These are phyloP conservation scores for Diorhabda elongata DNA, from an alignment of 1,140 invertebrate species.

Conservation along the genomic window DNA sequence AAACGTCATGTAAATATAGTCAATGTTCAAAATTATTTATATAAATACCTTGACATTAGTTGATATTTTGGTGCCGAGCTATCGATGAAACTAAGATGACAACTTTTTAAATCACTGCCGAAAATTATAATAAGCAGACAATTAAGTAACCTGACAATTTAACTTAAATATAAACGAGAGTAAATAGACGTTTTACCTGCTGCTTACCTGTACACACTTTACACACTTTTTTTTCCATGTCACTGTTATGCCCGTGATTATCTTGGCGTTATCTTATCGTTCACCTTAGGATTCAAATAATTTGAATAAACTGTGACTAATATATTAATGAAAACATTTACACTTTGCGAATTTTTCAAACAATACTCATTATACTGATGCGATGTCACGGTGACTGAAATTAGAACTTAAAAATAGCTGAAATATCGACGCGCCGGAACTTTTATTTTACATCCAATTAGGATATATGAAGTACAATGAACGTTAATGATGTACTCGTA, in stretches of 20 bases:
- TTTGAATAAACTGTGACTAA: neutral
- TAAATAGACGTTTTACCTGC: neutral
- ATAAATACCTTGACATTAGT: no score
- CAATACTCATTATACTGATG: neutral
- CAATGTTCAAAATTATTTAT: no score
- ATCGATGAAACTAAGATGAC: neutral
- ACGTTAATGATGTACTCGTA: neutral
- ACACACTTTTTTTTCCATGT: neutral
- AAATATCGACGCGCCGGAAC: neutral
- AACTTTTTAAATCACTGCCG: neutral
- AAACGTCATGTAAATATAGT: no score
- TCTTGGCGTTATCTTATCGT: neutral
- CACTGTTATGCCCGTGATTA: neutral
- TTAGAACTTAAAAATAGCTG: constrained; percentile 1
- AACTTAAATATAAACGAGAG: neutral
- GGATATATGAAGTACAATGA: neutral
- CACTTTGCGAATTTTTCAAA: neutral
- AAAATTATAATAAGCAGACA: neutral
- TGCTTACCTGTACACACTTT: neutral
- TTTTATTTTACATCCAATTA: constrained; percentile 1
- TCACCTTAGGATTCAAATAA: neutral
- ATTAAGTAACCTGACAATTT: neutral
- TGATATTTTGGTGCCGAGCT: neutral
- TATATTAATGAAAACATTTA: neutral
- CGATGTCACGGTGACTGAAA: neutral